Conservation (phyloP, 1,140 invertebrate genomes). For the Babylonia areolata region DNA sequence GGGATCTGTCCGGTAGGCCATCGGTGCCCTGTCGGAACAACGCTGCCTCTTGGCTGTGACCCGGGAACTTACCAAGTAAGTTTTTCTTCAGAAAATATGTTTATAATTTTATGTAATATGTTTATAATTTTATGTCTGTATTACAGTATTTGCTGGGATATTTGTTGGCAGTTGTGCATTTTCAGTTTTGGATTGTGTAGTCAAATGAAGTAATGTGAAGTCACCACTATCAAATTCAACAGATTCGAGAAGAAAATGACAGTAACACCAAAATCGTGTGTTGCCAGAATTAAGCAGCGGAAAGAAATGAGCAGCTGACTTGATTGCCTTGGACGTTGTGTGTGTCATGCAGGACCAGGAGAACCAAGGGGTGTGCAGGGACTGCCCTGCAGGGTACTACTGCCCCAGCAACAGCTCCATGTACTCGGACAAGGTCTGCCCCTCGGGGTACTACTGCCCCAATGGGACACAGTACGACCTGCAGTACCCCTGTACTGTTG, state of each 20-base stretch:
- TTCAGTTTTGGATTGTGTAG: too few relatives aligned
- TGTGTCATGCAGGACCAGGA: constrained; percentile 58
- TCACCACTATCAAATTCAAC: too few relatives aligned
- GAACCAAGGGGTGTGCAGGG: constrained; percentile 60
- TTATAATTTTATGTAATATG: too few relatives aligned
- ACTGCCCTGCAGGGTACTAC: constrained; percentile 70
- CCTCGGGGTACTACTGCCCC: constrained; percentile 70
- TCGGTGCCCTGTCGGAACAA: constrained; percentile 63
- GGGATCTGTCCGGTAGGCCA: constrained; percentile 71
- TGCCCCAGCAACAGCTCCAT: constrained; percentile 68
- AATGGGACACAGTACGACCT: constrained; percentile 60
- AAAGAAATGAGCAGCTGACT: too few relatives aligned
- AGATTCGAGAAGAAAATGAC: too few relatives aligned
- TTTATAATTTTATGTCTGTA: too few relatives aligned
- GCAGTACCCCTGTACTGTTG: constrained; percentile 63
- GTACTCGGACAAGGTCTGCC: constrained; percentile 68
- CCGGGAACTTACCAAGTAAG: constrained; percentile 71
- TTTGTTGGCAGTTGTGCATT: too few relatives aligned
- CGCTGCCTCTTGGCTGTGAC: constrained; percentile 61
- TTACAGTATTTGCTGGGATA: too few relatives aligned
- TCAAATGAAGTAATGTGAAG: too few relatives aligned
- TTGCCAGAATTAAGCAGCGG: too few relatives aligned
- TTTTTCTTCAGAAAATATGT: too few relatives aligned
- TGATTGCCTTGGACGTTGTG: background rate
- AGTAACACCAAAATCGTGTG: too few relatives aligned